Conservation (phyloP, 2,888 invertebrate species). For the Lomographa bimaculata region DNA sequence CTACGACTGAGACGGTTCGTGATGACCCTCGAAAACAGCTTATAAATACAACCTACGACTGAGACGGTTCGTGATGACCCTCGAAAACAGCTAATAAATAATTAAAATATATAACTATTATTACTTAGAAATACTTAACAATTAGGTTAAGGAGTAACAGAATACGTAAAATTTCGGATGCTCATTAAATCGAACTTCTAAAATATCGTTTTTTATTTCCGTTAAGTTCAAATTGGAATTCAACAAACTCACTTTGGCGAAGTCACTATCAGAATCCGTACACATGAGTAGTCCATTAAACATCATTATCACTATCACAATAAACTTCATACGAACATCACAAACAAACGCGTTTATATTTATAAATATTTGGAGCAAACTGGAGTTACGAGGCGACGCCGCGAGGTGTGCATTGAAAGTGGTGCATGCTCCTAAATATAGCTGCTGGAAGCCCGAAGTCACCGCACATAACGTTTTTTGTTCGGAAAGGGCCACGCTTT, state of each 20-base stretch:
- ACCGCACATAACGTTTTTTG: slow-evolving; percentile 16
- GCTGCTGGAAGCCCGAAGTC: slow-evolving; percentile 26
- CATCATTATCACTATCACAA: slow-evolving; percentile 57
- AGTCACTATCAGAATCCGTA: slow-evolving; percentile 72
- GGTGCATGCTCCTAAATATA: slow-evolving; percentile 31
- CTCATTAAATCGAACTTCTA: too few relatives aligned
- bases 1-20: too few relatives aligned
- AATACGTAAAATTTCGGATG: too few relatives aligned
- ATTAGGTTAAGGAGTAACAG: too few relatives aligned
- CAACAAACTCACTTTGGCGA: slow-evolving; percentile 61
- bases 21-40: too few relatives aligned
- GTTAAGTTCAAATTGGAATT: too few relatives aligned
- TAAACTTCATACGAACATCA: slow-evolving; percentile 13
- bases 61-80: too few relatives aligned
- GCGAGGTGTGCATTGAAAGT: slow-evolving; percentile 31
- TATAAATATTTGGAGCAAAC: slow-evolving; percentile 17
- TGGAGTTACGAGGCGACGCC: slow-evolving; percentile 9
- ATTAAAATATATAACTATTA: too few relatives aligned
- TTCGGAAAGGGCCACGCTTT: slow-evolving; percentile 14
- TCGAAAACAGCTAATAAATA: too few relatives aligned
- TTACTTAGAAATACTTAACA: too few relatives aligned
- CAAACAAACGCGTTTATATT: slow-evolving; percentile 8
- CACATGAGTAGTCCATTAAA: slow-evolving; percentile 70
- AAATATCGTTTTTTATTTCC: too few relatives aligned
- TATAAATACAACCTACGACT: too few relatives aligned